A percentile compares a stretch with the other conserved stretches of the same genome.
phyloP scores from a whole-genome alignment of 2,888 invertebrate species.

The Drosophila colorata region DNA sequence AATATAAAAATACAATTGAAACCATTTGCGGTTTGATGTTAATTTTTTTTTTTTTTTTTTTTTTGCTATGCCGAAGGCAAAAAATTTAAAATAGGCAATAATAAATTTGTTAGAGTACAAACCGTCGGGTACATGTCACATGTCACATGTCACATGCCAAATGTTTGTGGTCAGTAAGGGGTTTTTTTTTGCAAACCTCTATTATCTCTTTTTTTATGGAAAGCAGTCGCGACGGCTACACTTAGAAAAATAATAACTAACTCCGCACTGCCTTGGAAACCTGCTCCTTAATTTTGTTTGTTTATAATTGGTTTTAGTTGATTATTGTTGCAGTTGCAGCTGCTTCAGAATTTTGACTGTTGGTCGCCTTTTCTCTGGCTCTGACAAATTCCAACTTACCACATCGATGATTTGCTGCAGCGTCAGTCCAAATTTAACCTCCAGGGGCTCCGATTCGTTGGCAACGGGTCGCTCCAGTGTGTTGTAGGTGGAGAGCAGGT shows the following conservation, averaged over 20 bases:
- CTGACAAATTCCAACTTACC: constrained; percentile 88
- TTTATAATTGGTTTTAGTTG: constrained; percentile 28
- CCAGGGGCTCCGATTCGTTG: constrained; percentile 95
- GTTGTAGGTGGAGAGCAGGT: constrained; percentile 93
- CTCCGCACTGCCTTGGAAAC: constrained; percentile 27
- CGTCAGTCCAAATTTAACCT: constrained; percentile 96
- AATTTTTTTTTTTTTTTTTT: too few relatives aligned
- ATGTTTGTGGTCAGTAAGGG: constrained; percentile 97
- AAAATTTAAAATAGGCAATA: background rate
- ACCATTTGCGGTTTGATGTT: constrained; percentile 19
- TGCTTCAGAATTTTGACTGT: constrained; percentile 24
- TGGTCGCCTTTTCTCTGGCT: constrained; percentile 20
- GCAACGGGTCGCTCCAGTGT: constrained; percentile 95
- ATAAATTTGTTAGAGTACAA: background rate
- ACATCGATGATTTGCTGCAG: constrained; percentile 97
- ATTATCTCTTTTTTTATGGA: background rate
- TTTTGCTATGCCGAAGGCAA: constrained; percentile 6
- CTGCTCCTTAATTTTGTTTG: constrained; percentile 23
- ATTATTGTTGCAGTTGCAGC: constrained; percentile 21
- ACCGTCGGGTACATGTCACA: constrained; percentile 84
- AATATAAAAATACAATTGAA: constrained; percentile 8
- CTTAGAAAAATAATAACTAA: background rate
- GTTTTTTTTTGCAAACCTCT: constrained; percentile 87
- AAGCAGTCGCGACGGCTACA: constrained; percentile 31
- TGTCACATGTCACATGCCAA: constrained; percentile 93